These are phyloP conservation scores for Camponotus pennsylvanicus DNA, from an alignment of 1,140 invertebrate species.

Conservation along the genomic window DNA sequence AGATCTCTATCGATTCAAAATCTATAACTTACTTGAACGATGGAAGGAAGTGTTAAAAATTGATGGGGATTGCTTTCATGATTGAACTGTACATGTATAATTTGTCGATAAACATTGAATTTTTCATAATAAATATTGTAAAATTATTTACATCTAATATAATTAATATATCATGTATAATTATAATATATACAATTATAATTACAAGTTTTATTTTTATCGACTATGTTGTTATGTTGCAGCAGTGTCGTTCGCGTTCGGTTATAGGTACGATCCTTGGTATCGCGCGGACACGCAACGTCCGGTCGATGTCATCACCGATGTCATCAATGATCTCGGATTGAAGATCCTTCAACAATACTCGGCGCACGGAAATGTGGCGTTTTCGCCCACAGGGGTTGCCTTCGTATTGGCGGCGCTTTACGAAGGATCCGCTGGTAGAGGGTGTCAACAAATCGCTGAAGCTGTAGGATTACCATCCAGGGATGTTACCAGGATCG, in stretches of 20 bases:
- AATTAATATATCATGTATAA: no score
- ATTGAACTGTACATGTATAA: no score
- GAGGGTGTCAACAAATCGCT: conserved; percentile 90
- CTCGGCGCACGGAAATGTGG: conserved; percentile 91
- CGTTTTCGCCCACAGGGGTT: conserved; percentile 93
- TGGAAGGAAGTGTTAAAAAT: no score
- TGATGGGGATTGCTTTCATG: no score
- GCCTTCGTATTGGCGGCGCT: conserved; percentile 92
- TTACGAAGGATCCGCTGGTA: conserved; percentile 91
- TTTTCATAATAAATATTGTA: no score
- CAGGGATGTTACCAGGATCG: conserved; percentile 90
- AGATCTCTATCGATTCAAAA: no score
- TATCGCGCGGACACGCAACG: conserved; percentile 71
- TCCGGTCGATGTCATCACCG: conserved; percentile 91
- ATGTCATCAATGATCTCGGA: conserved; percentile 92
- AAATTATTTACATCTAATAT: no score
- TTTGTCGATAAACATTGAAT: no score
- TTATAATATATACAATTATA: no score
- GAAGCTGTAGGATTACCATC: conserved; percentile 89
- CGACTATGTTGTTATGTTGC: conserved; percentile 36
- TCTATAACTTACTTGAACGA: no score
- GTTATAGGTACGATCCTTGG: conserved; percentile 76
- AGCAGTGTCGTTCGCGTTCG: conserved; percentile 63
- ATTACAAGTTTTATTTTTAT: conserved; percentile 13
- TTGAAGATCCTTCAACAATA: conserved; percentile 88